Conservation (phyloP, 2,797 vertebrate genomes). For the Perdix hodgsoniae region DNA sequence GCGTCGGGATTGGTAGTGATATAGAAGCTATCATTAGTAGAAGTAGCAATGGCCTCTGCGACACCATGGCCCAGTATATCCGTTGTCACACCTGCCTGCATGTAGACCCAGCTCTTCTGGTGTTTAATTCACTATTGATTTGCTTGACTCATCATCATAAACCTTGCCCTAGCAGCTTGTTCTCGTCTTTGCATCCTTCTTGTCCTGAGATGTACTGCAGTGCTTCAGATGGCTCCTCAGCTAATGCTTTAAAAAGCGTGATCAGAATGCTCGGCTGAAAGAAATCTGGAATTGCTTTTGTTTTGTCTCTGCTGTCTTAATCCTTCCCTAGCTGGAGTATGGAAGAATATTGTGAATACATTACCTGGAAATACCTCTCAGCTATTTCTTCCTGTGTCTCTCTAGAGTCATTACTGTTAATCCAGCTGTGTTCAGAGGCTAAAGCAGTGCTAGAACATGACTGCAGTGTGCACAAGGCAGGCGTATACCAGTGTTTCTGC, state of each 20-base stretch:
- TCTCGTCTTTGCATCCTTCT: neutral
- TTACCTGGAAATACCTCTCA: constrained; percentile 50
- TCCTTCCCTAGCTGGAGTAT: constrained; percentile 8
- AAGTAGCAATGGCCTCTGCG: neutral
- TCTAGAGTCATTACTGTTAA: constrained; percentile 23
- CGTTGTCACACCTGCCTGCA: neutral
- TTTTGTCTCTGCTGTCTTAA: neutral
- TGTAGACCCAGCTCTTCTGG: neutral
- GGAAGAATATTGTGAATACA: constrained; percentile 30
- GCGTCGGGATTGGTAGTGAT: neutral
- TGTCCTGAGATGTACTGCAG: neutral
- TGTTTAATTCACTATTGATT: neutral
- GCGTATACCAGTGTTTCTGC: neutral
- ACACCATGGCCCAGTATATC: neutral
- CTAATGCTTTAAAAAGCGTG: neutral
- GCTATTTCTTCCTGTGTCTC: constrained; percentile 8
- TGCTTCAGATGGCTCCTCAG: neutral
- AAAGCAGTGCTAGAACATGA: constrained; percentile 14
- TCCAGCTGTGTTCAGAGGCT: constrained; percentile 14
- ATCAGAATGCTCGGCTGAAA: neutral
- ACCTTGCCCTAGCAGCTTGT: neutral
- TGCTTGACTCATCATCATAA: neutral
- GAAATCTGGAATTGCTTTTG: neutral
- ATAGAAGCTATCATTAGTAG: neutral
- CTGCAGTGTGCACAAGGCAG: neutral